Conservation (phyloP, 1,140 invertebrate genomes). For the Diorhabda elongata region DNA sequence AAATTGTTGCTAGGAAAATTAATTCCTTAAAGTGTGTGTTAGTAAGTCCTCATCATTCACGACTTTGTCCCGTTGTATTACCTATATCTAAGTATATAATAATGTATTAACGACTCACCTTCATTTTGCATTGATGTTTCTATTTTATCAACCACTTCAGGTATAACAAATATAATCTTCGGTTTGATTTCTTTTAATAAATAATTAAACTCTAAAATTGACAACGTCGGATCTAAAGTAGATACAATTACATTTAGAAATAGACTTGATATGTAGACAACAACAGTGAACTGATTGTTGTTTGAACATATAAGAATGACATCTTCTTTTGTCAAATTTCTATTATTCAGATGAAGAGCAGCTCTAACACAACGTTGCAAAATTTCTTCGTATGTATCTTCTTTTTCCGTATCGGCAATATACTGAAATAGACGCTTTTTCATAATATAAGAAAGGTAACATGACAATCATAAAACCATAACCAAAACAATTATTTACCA, state of each 20-base stretch:
- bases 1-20: no score
- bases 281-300: slow-evolving; percentile 27
- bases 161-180: slow-evolving; percentile 35
- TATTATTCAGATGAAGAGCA: slow-evolving; percentile 27
- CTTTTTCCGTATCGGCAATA: slow-evolving; percentile 27
- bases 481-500: no score
- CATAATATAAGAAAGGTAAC: no score
- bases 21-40: no score
- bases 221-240: slow-evolving; percentile 32
- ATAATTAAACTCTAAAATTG: slow-evolving; percentile 23
- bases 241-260: slow-evolving; percentile 29
- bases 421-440: slow-evolving; percentile 18
- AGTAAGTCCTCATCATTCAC: no score
- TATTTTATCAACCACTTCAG: slow-evolving; percentile 24
- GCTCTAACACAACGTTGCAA: slow-evolving; percentile 27
- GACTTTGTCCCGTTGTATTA: no score
- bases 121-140: slow-evolving; percentile 10
- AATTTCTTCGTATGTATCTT: slow-evolving; percentile 26
- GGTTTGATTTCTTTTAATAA: slow-evolving; percentile 30
- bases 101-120: slow-evolving; percentile 6
- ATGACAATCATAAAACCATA: no score
- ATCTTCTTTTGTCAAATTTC: slow-evolving; percentile 26
- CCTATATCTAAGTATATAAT: no score
- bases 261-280: slow-evolving; percentile 30
- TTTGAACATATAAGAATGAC: slow-evolving; percentile 28